These are phyloP conservation scores for Scaptomyza polygonia DNA, from an alignment of 2,888 invertebrate genomes.

Conservation along the genomic window DNA sequence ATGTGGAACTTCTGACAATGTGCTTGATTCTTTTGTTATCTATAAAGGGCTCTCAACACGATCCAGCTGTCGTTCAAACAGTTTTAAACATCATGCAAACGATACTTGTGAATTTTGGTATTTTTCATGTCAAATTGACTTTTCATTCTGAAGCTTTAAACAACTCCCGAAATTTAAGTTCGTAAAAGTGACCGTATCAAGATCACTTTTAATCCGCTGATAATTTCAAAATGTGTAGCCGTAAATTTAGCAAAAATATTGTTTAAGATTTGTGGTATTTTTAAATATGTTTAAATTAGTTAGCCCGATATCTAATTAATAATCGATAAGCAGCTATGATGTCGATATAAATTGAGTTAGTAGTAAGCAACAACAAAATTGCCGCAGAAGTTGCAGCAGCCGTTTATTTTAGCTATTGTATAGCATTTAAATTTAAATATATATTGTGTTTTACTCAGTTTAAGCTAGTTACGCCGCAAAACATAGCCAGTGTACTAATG, in stretches of 20 bases:
- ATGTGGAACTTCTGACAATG: conserved; percentile 15
- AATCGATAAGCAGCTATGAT: conserved; percentile 11
- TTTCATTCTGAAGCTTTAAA: neutral
- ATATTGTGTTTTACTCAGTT: conserved; percentile 39
- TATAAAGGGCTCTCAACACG: conserved; percentile 7
- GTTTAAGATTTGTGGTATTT: neutral
- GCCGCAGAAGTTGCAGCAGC: conserved; percentile 57
- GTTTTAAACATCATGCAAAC: neutral
- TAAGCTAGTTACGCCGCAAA: conserved; percentile 57
- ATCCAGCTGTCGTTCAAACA: conserved; percentile 6
- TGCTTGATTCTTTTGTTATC: conserved; percentile 41
- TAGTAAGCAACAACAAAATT: conserved; percentile 60
- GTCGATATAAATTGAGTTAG: conserved; percentile 21
- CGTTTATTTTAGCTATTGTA: conserved; percentile 60
- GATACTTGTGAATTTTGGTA: neutral
- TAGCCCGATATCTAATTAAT: neutral
- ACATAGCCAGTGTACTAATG: conserved; percentile 80
- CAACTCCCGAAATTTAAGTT: neutral
- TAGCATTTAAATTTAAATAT: conserved; percentile 46
- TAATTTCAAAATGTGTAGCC: no score
- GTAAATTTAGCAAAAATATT: no score
- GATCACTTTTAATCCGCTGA: neutral
- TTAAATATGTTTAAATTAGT: neutral
- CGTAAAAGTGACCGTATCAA: neutral
- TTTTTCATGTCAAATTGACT: neutral